A percentile compares a stretch with the other conserved stretches of the same genome.
phyloP scores from a whole-genome alignment of 2,797 vertebrate species.

The Acanthurus lineatus region DNA sequence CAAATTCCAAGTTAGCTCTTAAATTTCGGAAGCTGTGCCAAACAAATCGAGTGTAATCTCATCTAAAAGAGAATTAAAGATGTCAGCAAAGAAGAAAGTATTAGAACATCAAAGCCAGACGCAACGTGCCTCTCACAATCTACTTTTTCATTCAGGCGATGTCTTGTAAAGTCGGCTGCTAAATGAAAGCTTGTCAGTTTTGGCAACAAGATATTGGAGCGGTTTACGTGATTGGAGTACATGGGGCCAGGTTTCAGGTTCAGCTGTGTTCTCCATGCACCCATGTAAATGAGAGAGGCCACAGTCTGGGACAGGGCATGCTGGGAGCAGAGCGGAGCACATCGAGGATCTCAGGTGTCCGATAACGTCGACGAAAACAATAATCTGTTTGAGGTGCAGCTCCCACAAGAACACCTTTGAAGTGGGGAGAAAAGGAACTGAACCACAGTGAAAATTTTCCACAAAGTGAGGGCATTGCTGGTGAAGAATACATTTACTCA shows the following conservation, averaged over 20 bases:
- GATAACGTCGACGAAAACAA: conserved; percentile 80
- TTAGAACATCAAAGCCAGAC: conserved; percentile 75
- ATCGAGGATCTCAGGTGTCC: conserved; percentile 78
- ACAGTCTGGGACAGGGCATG: conserved; percentile 55
- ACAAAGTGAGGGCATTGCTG: conserved; percentile 34
- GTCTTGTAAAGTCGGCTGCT: conserved; percentile 59
- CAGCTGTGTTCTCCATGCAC: conserved; percentile 51
- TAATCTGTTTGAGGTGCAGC: conserved; percentile 64
- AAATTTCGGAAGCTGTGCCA: conserved; percentile 64
- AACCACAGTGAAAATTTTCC: conserved; percentile 47
- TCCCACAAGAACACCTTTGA: conserved; percentile 74
- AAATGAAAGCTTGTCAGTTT: conserved; percentile 77
- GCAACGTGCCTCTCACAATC: conserved; percentile 47
- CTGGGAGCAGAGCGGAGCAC: conserved; percentile 31
- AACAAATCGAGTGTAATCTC: conserved; percentile 60
- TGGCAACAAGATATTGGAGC: conserved; percentile 76
- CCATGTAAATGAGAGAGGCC: conserved; percentile 77
- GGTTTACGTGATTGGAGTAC: conserved; percentile 65
- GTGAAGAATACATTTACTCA: conserved; percentile 11
- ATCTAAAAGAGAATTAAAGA: conserved; percentile 68
- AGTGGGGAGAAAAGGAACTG: conserved; percentile 54
- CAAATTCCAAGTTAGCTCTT: conserved; percentile 45
- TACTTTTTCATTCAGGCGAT: conserved; percentile 75
- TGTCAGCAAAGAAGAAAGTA: conserved; percentile 72
- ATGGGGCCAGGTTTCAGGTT: conserved; percentile 72